Evolutionary conservation across 2,113 vertebrate species (phyloP).

Genomic region (Tiliqua scincoides): DNA sequence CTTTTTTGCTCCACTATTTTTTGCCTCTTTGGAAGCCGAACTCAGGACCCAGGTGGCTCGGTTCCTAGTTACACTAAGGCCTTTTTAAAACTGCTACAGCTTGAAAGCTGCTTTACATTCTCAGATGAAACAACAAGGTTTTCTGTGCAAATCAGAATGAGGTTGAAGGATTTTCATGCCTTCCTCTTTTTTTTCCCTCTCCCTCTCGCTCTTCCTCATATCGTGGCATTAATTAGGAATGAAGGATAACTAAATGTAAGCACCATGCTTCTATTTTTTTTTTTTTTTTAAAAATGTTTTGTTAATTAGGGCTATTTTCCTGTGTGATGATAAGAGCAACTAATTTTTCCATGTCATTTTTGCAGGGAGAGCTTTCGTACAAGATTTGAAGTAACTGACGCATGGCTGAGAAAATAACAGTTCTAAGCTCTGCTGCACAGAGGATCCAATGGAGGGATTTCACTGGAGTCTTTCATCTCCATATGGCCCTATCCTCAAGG

Average conservation of each 20-base stretch:
- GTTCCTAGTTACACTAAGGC: constrained; percentile 22
- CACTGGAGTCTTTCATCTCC: not conserved
- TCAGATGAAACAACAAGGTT: not conserved
- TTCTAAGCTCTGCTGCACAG: too few species aligned
- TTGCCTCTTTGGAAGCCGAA: constrained; percentile 8
- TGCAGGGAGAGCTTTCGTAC: not conserved
- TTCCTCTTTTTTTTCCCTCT: too few species aligned
- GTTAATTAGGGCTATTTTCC: not conserved
- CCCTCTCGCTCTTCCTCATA: not conserved
- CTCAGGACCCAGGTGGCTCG: constrained; percentile 16
- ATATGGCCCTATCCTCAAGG: too few species aligned
- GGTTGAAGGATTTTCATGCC: not conserved
- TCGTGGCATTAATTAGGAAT: not conserved
- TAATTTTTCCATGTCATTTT: not conserved
- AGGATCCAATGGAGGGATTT: too few species aligned
- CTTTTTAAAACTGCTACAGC: not conserved
- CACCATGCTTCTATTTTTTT: not conserved
- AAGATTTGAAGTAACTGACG: not conserved
- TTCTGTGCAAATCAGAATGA: not conserved
- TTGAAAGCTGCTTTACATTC: constrained; percentile 25
- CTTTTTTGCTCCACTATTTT: not conserved
- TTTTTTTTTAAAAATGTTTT: not conserved
- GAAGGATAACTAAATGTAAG: not conserved
- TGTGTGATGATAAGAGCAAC: not conserved
- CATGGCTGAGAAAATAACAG: not conserved